Evolutionary conservation across 2,113 vertebrate genomes (phyloP).

Genomic region (Sinocyclocheilus rhinocerous): DNA sequence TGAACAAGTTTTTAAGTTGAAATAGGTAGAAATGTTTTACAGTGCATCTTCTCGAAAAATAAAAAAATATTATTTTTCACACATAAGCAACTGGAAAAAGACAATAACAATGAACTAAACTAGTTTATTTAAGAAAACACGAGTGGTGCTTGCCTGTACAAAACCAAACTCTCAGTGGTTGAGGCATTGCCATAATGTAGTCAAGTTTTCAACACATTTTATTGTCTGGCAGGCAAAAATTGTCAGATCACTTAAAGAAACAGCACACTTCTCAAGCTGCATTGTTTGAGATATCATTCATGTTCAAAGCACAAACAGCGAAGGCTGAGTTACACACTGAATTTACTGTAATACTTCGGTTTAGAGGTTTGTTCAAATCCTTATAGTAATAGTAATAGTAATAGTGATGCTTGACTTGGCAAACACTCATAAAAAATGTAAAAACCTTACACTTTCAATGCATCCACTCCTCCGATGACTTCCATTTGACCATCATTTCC

Average conservation of each 20-base stretch:
- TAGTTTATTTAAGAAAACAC: neutral
- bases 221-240: neutral
- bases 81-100: too few relatives aligned
- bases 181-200: neutral
- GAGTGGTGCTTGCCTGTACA: neutral
- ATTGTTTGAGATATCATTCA: neutral
- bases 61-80: too few relatives aligned
- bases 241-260: neutral
- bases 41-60: too few relatives aligned
- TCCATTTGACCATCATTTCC: neutral
- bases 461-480: neutral
- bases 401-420: neutral
- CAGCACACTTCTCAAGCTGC: neutral
- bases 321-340: too few relatives aligned
- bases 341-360: neutral
- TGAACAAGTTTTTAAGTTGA: too few relatives aligned
- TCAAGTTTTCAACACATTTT: neutral
- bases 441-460: neutral
- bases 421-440: neutral
- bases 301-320: neutral
- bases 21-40: too few relatives aligned
- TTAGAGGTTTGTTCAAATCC: neutral
- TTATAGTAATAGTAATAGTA: too few relatives aligned
- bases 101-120: neutral
- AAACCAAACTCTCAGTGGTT: neutral